These are phyloP conservation scores for Toxotes jaculatrix DNA, from an alignment of 2,113 vertebrate genomes.

Conservation along the genomic window DNA sequence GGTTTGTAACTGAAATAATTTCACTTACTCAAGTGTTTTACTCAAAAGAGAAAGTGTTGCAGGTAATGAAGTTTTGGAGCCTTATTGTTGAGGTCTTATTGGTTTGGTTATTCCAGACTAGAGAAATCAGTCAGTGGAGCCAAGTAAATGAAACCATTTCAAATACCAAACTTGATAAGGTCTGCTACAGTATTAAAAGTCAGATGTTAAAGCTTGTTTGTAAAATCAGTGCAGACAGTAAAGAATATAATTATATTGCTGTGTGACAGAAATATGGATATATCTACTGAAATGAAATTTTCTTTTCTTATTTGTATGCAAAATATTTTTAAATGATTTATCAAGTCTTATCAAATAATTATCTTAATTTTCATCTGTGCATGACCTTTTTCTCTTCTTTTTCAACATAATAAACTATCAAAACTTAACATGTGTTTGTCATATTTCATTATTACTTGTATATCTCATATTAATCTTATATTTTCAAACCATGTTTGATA, in stretches of 20 bases:
- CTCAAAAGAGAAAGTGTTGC: slow-evolving; percentile 35
- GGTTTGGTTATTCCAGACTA: slow-evolving; percentile 37
- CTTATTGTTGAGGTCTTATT: not conserved
- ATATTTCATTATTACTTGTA: not conserved
- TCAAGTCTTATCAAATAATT: slow-evolving; percentile 67
- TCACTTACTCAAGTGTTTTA: slow-evolving; percentile 59
- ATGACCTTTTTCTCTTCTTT: slow-evolving; percentile 75
- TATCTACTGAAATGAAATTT: slow-evolving; percentile 70
- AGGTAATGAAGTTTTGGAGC: slow-evolving; percentile 12
- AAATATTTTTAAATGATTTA: slow-evolving; percentile 80
- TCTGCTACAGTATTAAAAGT: slow-evolving; percentile 87
- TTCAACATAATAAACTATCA: slow-evolving; percentile 83
- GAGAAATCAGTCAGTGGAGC: slow-evolving; percentile 14
- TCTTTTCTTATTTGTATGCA: slow-evolving; percentile 77
- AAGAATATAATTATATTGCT: slow-evolving; percentile 79
- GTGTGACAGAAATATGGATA: slow-evolving; percentile 61
- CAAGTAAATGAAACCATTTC: slow-evolving; percentile 41
- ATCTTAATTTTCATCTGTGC: slow-evolving; percentile 78
- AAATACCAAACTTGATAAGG: slow-evolving; percentile 56
- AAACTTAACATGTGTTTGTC: slow-evolving; percentile 55
- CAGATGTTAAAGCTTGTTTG: slow-evolving; percentile 81
- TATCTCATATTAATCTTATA: not conserved
- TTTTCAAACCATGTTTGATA: not conserved
- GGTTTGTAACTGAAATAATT: slow-evolving; percentile 51
- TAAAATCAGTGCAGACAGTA: slow-evolving; percentile 78